Evolutionary conservation across 1,140 invertebrate species (phyloP).

Genomic region (Drosophila melanica): DNA sequence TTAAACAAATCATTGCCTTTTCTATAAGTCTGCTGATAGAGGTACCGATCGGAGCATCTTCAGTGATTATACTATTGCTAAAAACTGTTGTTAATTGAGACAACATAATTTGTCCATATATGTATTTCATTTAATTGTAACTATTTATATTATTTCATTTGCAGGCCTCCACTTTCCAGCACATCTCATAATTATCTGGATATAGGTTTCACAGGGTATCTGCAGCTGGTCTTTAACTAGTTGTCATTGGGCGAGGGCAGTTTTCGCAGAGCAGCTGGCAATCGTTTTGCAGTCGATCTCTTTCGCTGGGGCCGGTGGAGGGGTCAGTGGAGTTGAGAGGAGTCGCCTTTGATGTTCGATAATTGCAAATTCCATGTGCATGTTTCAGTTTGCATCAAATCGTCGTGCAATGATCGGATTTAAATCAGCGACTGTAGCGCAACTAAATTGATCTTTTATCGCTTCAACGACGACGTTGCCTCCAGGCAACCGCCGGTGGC

Average conservation of each 20-base stretch:
- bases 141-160: too few relatives aligned
- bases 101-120: too few relatives aligned
- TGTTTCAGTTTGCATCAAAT: slow-evolving; percentile 82
- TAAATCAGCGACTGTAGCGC: slow-evolving; percentile 77
- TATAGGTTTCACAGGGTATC: not conserved
- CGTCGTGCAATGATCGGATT: slow-evolving; percentile 80
- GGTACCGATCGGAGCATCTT: too few relatives aligned
- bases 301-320: too few relatives aligned
- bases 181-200: too few relatives aligned
- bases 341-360: slow-evolving; percentile 74
- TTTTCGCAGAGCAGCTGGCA: slow-evolving; percentile 10
- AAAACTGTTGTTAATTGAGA: too few relatives aligned
- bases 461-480: slow-evolving; percentile 69
- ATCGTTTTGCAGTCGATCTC: slow-evolving; percentile 9
- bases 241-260: too few relatives aligned
- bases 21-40: not conserved
- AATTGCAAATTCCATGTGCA: slow-evolving; percentile 82
- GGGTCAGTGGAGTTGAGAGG: not conserved
- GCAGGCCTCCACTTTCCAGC: too few relatives aligned
- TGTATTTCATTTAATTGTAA: too few relatives aligned
- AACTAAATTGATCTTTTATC: slow-evolving; percentile 83
- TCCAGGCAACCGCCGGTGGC: too few relatives aligned
- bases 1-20: not conserved
- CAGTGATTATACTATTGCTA: too few relatives aligned
- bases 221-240: not conserved